Percentiles rank a stretch among this genome's conserved stretches.
These are phyloP conservation scores for Caenorhabditis drosophilae DNA, from an alignment of 2,888 invertebrate species.

Conservation along the genomic window DNA sequence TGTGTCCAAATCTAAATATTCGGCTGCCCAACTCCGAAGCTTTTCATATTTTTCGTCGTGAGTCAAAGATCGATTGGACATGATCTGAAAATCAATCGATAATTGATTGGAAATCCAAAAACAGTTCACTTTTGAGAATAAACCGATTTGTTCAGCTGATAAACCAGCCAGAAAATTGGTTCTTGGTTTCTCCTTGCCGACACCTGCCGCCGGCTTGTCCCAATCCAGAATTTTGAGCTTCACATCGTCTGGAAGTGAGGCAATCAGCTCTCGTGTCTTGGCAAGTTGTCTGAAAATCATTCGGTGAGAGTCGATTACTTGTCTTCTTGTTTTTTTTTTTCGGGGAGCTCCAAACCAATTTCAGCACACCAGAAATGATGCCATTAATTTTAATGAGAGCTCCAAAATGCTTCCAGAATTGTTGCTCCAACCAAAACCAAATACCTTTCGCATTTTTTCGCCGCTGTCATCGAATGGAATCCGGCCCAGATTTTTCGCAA, in stretches of 20 bases:
- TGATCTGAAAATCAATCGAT: constrained; percentile 20
- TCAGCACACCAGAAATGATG: too few relatives aligned
- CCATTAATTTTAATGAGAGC: too few relatives aligned
- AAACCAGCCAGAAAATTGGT: constrained; percentile 33
- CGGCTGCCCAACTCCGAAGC: constrained; percentile 29
- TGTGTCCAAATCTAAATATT: constrained; percentile 29
- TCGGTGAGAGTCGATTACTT: neutral
- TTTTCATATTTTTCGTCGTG: constrained; percentile 24
- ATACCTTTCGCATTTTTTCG: constrained; percentile 37
- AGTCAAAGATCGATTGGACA: constrained; percentile 29
- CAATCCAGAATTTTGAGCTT: constrained; percentile 35
- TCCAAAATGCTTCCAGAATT: too few relatives aligned
- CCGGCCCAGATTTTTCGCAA: constrained; percentile 36
- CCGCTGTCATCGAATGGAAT: constrained; percentile 26
- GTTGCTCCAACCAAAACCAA: too few relatives aligned
- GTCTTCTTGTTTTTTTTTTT: too few relatives aligned
- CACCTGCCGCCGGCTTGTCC: constrained; percentile 22
- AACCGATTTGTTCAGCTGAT: constrained; percentile 18
- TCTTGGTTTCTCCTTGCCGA: constrained; percentile 6
- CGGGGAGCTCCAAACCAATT: too few relatives aligned
- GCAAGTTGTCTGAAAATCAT: constrained; percentile 34
- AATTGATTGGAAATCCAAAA: neutral
- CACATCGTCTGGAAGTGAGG: constrained; percentile 28
- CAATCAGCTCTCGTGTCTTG: constrained; percentile 34
- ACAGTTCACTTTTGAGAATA: constrained; percentile 19